phyloP scores from a whole-genome alignment of 2,113 vertebrate genomes.

The Bubo blakistoni region DNA sequence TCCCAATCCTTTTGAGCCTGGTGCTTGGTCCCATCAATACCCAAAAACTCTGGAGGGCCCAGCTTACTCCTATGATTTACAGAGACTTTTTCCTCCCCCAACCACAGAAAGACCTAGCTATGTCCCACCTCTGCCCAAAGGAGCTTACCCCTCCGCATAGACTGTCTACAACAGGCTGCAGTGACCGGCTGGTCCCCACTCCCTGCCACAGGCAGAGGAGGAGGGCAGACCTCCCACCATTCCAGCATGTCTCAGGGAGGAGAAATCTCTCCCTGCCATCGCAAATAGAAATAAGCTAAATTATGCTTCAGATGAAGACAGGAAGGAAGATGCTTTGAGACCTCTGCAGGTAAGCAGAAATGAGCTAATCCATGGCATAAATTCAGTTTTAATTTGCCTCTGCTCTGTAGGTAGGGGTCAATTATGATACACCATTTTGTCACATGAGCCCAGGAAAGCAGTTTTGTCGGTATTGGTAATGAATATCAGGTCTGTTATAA shows the following conservation, averaged over 20 bases:
- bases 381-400: not conserved
- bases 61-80: not conserved
- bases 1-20: not conserved
- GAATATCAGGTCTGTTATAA: not conserved
- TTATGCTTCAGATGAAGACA: not conserved
- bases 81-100: not conserved
- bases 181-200: not conserved
- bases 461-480: not conserved
- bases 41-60: not conserved
- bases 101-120: not conserved
- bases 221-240: not conserved
- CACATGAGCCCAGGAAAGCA: not conserved
- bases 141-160: accelerated
- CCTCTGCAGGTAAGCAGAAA: not conserved
- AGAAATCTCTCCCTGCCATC: not conserved
- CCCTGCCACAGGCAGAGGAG: not conserved
- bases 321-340: not conserved
- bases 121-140: not conserved
- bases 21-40: not conserved
- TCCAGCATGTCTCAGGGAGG: accelerated
- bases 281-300: not conserved
- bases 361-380: not conserved
- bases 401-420: not conserved
- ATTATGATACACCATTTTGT: not conserved
- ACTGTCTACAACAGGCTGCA: not conserved